Evolutionary conservation across 2,797 vertebrate species (phyloP).

Genomic region (Xenops minutus): DNA sequence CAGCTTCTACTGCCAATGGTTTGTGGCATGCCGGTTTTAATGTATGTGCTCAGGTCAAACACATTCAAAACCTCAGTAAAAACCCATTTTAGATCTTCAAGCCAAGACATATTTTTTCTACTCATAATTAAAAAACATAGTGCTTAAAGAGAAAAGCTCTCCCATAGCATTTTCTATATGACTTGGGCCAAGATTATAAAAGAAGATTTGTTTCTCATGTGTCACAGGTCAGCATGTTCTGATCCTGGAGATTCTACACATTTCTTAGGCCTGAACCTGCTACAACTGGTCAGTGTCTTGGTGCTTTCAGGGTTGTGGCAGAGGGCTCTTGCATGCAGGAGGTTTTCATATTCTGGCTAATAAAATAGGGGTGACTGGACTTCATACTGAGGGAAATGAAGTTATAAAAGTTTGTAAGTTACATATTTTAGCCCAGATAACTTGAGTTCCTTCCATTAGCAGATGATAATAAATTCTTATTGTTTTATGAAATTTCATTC

Average conservation of each 20-base stretch:
- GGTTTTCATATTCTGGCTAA: not conserved
- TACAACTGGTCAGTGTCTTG: not conserved
- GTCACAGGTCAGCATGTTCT: not conserved
- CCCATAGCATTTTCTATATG: not conserved
- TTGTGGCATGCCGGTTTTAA: not conserved
- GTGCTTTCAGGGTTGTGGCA: not conserved
- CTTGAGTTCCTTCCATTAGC: not conserved
- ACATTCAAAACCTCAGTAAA: not conserved
- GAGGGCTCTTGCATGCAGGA: not conserved
- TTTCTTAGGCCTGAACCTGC: not conserved
- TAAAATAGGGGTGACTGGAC: not conserved
- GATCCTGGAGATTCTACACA: not conserved
- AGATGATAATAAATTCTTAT: not conserved
- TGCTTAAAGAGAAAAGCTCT: not conserved
- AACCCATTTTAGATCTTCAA: not conserved
- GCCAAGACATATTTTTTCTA: not conserved
- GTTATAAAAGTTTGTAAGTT: constrained; percentile 2
- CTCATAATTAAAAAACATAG: rapidly evolving
- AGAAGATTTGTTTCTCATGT: not conserved
- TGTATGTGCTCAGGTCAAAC: not conserved
- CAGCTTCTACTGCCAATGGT: not conserved
- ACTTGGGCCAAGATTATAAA: not conserved
- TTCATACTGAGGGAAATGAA: not conserved
- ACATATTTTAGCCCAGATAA: not conserved
- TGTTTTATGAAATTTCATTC: not conserved